Percentiles rank a stretch among this genome's conserved stretches.
These are phyloP conservation scores for Taxidea taxus DNA, from an alignment of 2,113 vertebrate genomes.

Conservation along the genomic window DNA sequence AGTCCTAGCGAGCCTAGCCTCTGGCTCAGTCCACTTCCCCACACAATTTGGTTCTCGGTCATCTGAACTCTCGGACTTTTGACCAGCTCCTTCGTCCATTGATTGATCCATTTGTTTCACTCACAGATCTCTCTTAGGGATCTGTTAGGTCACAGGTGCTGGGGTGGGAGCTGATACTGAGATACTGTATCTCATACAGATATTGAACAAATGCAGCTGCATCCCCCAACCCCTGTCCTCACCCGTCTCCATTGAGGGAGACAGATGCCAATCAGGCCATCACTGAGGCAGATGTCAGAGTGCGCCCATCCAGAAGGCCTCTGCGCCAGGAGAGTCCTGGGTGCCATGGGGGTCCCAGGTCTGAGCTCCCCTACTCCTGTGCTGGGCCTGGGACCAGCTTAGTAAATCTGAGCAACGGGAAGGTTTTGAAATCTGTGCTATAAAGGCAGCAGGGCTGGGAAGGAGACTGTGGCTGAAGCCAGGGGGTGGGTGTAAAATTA, in stretches of 20 bases:
- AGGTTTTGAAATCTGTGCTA: neutral
- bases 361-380: neutral
- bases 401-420: neutral
- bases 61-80: neutral
- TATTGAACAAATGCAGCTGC: neutral
- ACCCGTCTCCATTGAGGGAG: neutral
- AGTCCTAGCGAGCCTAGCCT: neutral
- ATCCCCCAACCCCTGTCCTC: neutral
- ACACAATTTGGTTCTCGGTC: neutral
- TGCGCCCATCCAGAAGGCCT: fast-evolving
- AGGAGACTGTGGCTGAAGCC: neutral
- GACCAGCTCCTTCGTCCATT: neutral
- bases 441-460: neutral
- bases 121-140: neutral
- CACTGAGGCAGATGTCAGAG: neutral
- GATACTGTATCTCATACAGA: neutral
- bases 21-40: neutral
- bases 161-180: neutral
- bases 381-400: neutral
- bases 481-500: neutral
- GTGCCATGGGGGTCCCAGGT: fast-evolving
- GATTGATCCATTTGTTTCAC: neutral
- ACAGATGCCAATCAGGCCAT: neutral
- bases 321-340: neutral
- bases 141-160: neutral